Evolutionary conservation across 2,797 vertebrate species (phyloP).

Genomic region (Spea hammondii): DNA sequence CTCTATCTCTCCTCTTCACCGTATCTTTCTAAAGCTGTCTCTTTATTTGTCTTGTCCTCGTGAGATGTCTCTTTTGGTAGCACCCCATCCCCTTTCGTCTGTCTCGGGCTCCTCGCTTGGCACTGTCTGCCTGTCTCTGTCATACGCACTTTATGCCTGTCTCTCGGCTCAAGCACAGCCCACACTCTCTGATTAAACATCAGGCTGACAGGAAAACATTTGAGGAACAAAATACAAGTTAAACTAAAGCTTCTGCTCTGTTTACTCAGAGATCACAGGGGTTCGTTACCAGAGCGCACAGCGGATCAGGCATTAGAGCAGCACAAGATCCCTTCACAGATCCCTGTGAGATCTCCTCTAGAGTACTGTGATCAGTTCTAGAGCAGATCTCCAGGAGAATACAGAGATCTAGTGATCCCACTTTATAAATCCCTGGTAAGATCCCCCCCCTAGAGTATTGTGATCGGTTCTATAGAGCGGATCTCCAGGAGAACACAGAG

Average conservation of each 20-base stretch:
- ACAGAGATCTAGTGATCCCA: not conserved
- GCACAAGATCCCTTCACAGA: too few species aligned
- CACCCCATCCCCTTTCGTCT: conserved; percentile 30
- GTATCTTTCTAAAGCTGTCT: not conserved
- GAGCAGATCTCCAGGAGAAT: not conserved
- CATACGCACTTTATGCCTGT: not conserved
- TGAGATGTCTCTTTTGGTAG: not conserved
- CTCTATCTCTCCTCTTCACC: not conserved
- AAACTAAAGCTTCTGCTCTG: conserved; percentile 14
- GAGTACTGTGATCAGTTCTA: conserved; percentile 1
- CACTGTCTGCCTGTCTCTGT: conserved; percentile 13
- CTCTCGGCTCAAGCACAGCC: not conserved
- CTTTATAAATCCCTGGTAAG: conserved; percentile 6
- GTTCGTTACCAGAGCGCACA: not conserved
- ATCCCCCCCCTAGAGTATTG: not conserved
- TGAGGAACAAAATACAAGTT: conserved; percentile 22
- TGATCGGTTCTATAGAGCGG: not conserved
- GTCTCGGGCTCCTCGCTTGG: conserved; percentile 55
- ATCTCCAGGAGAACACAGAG: not conserved
- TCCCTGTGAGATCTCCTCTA: not conserved
- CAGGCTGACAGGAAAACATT: conserved; percentile 32
- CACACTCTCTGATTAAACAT: conserved; percentile 39
- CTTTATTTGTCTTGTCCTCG: conserved; percentile 11
- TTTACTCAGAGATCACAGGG: not conserved
- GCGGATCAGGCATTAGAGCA: too few species aligned